Evolutionary conservation across 2,797 vertebrate genomes (phyloP), one percentile per base, ranked within the genome.

Genomic region (Craterocephalus amniculus): DNA sequence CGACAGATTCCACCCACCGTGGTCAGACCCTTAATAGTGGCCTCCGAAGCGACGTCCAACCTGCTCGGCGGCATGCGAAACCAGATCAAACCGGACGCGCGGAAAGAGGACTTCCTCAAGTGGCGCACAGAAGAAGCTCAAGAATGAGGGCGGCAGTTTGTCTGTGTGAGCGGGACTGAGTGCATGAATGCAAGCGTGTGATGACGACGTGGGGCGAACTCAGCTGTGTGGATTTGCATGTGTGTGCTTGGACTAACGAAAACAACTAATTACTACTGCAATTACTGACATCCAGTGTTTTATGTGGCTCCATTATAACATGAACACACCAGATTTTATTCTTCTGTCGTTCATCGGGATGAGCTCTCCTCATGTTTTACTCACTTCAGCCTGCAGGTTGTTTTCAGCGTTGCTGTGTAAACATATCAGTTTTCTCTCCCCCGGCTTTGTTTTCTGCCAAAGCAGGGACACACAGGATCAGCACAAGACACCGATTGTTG

Each of bases 1-100:
- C 94, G 97, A 31, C 97, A 98, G 91, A 96, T 97, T 83, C 97
- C 96, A 0, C 97, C 96, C n/a, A 97, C 97, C 0, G 97, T 98
- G 38, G 96, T 98, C 64, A 95, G 95, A 83, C 97, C 97, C 0
- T 91, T 98, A 60, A 98, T 97, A 14, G 95, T 98, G 70, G 97
- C 96, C 57, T 96, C 96, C 0, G 96, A 98, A 83, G 97, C 97
- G 69, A 97, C 96, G 0, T 97, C 96, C 81, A 97, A 94, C 83
- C 93, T 98, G 36, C 94, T 98, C 0, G 97, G 97, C 2, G 97
- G 96, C 35, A 98, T 97, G 96, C 90, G 96, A 32, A 97, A 98
- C 92, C 97, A 98, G 94, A 98, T 98, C 87, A 95, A 96, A 79
- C 97, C 96, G 0, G 96, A 97, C 0, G 96, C 97, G 0, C 94